Evolutionary conservation across 2,113 vertebrate genomes (phyloP).

Genomic region (Catagonus wagneri): DNA sequence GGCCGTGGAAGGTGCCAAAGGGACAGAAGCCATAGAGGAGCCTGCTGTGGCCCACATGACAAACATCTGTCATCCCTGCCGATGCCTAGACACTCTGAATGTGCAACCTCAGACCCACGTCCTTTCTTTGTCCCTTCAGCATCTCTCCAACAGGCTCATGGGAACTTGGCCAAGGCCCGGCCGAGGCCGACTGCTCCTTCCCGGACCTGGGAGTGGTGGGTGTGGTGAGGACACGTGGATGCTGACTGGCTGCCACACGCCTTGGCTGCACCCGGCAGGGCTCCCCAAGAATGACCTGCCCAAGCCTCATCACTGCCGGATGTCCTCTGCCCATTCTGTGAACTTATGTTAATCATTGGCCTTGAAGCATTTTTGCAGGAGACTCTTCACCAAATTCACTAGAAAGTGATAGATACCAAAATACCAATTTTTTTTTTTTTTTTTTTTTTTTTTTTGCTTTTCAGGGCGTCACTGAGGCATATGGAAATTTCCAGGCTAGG

Average conservation of each 20-base stretch:
- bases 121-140: background rate
- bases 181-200: background rate
- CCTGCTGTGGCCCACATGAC: background rate
- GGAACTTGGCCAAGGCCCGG: background rate
- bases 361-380: background rate
- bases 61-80: background rate
- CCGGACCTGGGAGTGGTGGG: background rate
- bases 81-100: background rate
- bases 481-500: no score
- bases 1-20: background rate
- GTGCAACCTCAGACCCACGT: background rate
- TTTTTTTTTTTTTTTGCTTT: no score
- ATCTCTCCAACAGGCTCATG: background rate
- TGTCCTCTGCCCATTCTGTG: background rate
- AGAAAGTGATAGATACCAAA: background rate
- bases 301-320: background rate
- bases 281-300: background rate
- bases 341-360: background rate
- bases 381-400: background rate
- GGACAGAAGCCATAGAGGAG: background rate
- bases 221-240: background rate
- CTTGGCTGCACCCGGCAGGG: background rate
- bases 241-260: background rate
- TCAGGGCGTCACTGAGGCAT: no score
- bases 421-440: background rate